phyloP scores from a whole-genome alignment of 2,113 vertebrate genomes.

The Pheucticus melanocephalus region DNA sequence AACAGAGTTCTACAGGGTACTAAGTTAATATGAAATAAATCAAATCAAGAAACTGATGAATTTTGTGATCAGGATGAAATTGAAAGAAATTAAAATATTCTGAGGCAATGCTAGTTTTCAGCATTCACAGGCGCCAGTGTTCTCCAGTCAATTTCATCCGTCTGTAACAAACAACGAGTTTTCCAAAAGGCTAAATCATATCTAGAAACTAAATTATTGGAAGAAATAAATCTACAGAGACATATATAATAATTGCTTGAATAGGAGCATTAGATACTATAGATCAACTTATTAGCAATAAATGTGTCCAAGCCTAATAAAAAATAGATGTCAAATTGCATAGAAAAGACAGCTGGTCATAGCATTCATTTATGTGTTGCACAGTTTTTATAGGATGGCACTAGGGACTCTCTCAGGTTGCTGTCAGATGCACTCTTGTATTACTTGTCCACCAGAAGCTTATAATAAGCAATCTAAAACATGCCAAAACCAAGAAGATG shows the following conservation, averaged over 20 bases:
- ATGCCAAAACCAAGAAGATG: background rate
- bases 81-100: background rate
- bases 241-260: background rate
- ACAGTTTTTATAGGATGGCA: background rate
- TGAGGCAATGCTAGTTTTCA: background rate
- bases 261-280: background rate
- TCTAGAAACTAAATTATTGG: background rate
- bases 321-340: background rate
- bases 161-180: background rate
- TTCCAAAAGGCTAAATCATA: background rate
- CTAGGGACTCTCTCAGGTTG: background rate
- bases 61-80: slow-evolving; percentile 13
- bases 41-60: background rate
- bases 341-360: background rate
- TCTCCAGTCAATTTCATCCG: background rate
- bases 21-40: slow-evolving; percentile 31
- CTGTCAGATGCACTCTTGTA: background rate
- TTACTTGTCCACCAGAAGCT: background rate
- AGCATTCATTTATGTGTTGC: background rate
- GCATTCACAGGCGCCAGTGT: background rate
- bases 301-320: background rate
- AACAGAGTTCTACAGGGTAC: background rate
- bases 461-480: background rate
- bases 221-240: background rate
- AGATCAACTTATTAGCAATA: background rate